Evolutionary conservation across 2,888 invertebrate genomes (phyloP).

Genomic region (Rosalia funebris): DNA sequence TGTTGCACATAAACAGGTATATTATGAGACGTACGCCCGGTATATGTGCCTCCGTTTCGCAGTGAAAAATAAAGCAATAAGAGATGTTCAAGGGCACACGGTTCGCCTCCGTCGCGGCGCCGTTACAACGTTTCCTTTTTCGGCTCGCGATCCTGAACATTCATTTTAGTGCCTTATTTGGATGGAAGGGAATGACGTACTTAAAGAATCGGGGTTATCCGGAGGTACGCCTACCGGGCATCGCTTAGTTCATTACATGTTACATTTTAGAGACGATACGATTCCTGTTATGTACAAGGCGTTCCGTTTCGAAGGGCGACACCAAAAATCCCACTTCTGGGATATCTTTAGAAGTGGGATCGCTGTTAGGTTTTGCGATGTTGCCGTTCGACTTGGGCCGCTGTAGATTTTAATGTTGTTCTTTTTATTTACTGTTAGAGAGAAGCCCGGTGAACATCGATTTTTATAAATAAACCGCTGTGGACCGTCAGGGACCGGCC

Average conservation of each 20-base stretch:
- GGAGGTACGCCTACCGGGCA: too few relatives aligned
- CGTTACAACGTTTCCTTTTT: background rate
- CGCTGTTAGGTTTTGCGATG: too few relatives aligned
- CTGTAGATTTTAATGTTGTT: constrained; percentile 28
- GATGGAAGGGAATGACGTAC: constrained; percentile 8
- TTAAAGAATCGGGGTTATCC: constrained; percentile 1
- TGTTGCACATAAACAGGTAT: constrained; percentile 27
- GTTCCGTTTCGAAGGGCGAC: background rate
- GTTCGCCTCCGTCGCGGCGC: background rate
- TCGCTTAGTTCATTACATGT: too few relatives aligned
- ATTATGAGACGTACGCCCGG: constrained; percentile 29
- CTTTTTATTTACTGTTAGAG: constrained; percentile 21
- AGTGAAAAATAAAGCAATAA: constrained; percentile 7
- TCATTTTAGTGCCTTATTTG: constrained; percentile 39
- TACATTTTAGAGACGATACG: too few relatives aligned
- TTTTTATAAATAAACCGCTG: constrained; percentile 13
- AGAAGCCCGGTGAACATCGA: constrained; percentile 28
- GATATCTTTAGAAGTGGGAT: too few relatives aligned
- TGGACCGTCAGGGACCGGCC: too few relatives aligned
- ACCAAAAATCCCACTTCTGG: background rate
- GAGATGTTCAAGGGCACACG: background rate
- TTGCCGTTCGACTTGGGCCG: too few relatives aligned
- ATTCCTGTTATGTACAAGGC: background rate
- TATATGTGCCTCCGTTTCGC: constrained; percentile 27
- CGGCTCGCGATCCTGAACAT: background rate